These are phyloP conservation scores for Augochlorella aurata DNA, from an alignment of 2,888 invertebrate species.

Conservation along the genomic window DNA sequence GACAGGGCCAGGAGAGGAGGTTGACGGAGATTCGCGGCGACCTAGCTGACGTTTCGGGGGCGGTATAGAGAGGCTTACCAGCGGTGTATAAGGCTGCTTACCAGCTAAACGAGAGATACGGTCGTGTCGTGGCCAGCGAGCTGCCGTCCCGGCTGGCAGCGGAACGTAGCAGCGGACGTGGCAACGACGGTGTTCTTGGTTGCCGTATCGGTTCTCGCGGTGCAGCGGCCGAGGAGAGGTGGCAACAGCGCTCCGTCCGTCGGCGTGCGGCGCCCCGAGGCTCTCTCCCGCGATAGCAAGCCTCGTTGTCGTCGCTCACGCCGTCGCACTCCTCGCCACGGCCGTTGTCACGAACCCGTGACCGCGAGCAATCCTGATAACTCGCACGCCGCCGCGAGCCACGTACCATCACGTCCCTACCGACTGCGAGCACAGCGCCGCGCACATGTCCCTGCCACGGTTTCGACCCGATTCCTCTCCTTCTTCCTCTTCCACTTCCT, in stretches of 20 bases:
- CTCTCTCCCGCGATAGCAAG: conserved; percentile 63
- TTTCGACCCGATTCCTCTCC: conserved; percentile 50
- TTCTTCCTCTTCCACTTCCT: not conserved
- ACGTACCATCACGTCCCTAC: conserved; percentile 67
- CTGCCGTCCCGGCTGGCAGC: conserved; percentile 61
- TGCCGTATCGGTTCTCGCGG: conserved; percentile 62
- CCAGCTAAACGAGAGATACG: conserved; percentile 56
- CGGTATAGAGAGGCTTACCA: conserved; percentile 37
- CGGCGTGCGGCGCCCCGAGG: conserved; percentile 65
- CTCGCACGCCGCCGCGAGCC: conserved; percentile 63
- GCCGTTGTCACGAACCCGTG: conserved; percentile 54
- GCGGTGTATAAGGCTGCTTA: conserved; percentile 56
- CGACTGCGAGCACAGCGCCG: conserved; percentile 55
- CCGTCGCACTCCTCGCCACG: conserved; percentile 54
- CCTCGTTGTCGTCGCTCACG: conserved; percentile 59
- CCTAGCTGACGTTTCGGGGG: conserved; percentile 42
- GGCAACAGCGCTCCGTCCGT: conserved; percentile 71
- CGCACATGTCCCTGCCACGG: conserved; percentile 55
- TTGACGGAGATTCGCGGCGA: conserved; percentile 46
- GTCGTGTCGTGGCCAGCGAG: conserved; percentile 56
- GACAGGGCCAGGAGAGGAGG: conserved; percentile 1
- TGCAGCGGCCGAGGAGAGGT: conserved; percentile 64
- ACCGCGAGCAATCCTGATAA: conserved; percentile 61
- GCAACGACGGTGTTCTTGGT: conserved; percentile 70
- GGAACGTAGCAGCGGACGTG: conserved; percentile 68